Conservation (phyloP, 2,888 invertebrate genomes). For the Lepas anatifera region DNA sequence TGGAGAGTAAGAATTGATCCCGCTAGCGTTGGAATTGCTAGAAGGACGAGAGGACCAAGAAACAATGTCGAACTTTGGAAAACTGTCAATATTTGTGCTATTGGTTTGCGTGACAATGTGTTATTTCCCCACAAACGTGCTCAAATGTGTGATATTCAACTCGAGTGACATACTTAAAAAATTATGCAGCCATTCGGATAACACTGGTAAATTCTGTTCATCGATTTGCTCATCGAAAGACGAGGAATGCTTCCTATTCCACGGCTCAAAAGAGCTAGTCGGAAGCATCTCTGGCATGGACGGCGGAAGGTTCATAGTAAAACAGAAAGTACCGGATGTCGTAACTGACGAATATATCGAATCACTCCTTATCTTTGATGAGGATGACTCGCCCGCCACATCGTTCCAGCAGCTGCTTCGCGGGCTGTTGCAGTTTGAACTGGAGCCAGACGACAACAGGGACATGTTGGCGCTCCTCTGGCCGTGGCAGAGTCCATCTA, state of each 20-base stretch:
- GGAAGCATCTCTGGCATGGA: not conserved
- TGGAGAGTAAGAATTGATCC: too few species aligned
- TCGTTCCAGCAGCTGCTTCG: not conserved
- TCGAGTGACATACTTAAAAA: too few species aligned
- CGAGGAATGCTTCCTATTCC: not conserved
- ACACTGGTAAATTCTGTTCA: too few species aligned
- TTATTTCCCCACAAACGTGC: too few species aligned
- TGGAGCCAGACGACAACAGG: not conserved
- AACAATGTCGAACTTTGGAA: too few species aligned
- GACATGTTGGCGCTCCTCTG: not conserved
- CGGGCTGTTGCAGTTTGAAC: not conserved
- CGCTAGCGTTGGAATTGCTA: too few species aligned
- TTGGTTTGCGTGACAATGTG: too few species aligned
- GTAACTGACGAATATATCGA: not conserved
- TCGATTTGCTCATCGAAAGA: too few species aligned
- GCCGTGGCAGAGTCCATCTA: not conserved
- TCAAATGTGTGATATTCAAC: too few species aligned
- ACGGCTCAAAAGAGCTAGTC: not conserved
- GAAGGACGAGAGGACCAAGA: too few species aligned
- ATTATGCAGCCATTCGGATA: too few species aligned
- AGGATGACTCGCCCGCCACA: not conserved
- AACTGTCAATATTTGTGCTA: too few species aligned
- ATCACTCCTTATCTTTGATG: not conserved
- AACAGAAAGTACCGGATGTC: not conserved
- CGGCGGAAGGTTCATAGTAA: not conserved